Percentiles rank a stretch among this genome's conserved stretches.
These are phyloP conservation scores for Periophthalmodon schlosseri DNA, from an alignment of 2,113 vertebrate species.

Conservation along the genomic window DNA sequence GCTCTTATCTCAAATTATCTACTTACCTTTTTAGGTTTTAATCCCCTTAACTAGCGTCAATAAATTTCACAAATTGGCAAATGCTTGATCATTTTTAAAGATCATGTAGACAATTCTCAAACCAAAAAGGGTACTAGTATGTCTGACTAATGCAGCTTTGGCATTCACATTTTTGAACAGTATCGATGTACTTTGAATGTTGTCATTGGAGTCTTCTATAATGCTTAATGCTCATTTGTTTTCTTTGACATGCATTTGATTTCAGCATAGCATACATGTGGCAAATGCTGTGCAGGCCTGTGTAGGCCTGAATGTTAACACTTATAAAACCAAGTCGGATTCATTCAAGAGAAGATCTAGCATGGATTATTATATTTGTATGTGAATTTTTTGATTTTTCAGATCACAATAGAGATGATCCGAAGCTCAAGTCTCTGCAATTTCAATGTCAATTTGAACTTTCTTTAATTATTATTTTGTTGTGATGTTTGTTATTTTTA, in stretches of 20 bases:
- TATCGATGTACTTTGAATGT: slow-evolving; percentile 51
- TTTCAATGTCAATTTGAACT: slow-evolving; percentile 41
- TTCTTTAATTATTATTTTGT: slow-evolving; percentile 25
- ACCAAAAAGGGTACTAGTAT: slow-evolving; percentile 68
- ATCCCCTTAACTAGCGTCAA: slow-evolving; percentile 1
- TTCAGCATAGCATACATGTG: slow-evolving; percentile 17
- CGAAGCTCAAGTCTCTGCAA: slow-evolving; percentile 45
- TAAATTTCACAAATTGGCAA: slow-evolving; percentile 39
- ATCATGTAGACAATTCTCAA: slow-evolving; percentile 51
- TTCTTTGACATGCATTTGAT: slow-evolving; percentile 36
- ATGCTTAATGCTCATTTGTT: slow-evolving; percentile 30
- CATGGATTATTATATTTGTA: slow-evolving; percentile 69
- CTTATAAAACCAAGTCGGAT: slow-evolving; percentile 44
- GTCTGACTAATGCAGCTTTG: slow-evolving; percentile 29
- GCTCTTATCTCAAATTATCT: background rate
- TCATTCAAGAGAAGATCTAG: slow-evolving; percentile 57
- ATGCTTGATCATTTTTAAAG: slow-evolving; percentile 17
- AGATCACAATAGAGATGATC: slow-evolving; percentile 50
- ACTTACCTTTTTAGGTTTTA: slow-evolving; percentile 13
- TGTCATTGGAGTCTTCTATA: slow-evolving; percentile 4
- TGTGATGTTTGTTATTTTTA: background rate
- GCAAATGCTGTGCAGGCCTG: slow-evolving; percentile 26
- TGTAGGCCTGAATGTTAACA: slow-evolving; percentile 45
- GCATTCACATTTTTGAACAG: slow-evolving; percentile 42
- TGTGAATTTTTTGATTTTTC: slow-evolving; percentile 57